phyloP scores from a whole-genome alignment of 2,797 vertebrate genomes.

The Neopelma chrysocephalum region DNA sequence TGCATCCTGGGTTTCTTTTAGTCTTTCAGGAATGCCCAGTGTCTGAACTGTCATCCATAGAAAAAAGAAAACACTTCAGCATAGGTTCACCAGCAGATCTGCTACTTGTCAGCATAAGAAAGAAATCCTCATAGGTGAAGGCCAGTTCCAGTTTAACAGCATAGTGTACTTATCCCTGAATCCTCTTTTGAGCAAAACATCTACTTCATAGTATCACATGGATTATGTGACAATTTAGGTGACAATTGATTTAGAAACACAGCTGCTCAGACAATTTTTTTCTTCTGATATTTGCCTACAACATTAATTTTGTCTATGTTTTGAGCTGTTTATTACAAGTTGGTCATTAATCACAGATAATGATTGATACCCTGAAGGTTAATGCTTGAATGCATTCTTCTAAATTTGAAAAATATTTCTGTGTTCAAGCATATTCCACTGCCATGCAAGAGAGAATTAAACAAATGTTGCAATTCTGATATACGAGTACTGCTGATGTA shows the following conservation, averaged over 20 bases:
- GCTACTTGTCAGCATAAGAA: neutral
- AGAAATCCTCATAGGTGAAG: neutral
- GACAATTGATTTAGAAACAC: slow-evolving; percentile 29
- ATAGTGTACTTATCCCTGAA: neutral
- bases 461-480: neutral
- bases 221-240: slow-evolving; percentile 33
- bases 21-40: neutral
- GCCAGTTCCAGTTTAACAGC: neutral
- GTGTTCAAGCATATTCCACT: neutral
- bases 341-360: slow-evolving; percentile 21
- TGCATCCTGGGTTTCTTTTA: neutral
- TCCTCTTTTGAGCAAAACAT: neutral
- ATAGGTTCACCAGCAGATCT: neutral
- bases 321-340: slow-evolving; percentile 4
- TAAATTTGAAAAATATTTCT: slow-evolving; percentile 20
- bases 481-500: neutral
- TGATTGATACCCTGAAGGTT: neutral
- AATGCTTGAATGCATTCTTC: slow-evolving; percentile 15
- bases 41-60: neutral
- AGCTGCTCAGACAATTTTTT: neutral
- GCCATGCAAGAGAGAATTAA: neutral
- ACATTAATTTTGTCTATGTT: slow-evolving; percentile 45
- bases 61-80: neutral
- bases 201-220: neutral
- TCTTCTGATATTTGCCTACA: slow-evolving; percentile 25